Evolutionary conservation across 2,797 vertebrate species (phyloP).

Genomic region (Bufotes viridis): DNA sequence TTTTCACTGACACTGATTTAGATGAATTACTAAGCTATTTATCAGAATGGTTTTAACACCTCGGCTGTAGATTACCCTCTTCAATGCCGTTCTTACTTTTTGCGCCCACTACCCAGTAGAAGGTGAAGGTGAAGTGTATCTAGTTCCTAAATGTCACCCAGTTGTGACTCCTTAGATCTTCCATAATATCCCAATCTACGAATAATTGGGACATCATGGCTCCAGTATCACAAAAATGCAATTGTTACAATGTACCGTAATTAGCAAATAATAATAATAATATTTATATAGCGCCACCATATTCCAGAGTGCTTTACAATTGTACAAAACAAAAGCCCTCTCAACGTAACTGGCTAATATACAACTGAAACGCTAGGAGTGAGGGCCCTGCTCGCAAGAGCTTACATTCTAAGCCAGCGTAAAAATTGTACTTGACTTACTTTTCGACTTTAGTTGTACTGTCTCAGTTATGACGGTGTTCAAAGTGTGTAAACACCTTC

Average conservation of each 20-base stretch:
- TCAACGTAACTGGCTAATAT: no score
- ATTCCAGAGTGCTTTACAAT: no score
- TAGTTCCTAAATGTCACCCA: conserved; percentile 16
- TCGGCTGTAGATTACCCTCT: conserved; percentile 72
- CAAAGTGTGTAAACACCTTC: neutral
- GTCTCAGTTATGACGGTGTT: neutral
- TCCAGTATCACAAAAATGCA: conserved; percentile 65
- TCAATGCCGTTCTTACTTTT: conserved; percentile 70
- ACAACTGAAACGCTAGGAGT: no score
- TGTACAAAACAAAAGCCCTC: no score
- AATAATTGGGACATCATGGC: conserved; percentile 71
- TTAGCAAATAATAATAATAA: neutral
- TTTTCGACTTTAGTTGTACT: neutral
- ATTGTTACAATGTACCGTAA: neutral
- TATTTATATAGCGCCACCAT: no score
- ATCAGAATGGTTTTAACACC: conserved; percentile 81
- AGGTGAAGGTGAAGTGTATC: conserved; percentile 68
- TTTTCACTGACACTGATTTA: conserved; percentile 80
- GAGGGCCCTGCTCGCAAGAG: no score
- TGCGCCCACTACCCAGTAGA: conserved; percentile 71
- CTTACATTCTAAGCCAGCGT: no score
- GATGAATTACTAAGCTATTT: conserved; percentile 82
- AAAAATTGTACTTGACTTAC: neutral
- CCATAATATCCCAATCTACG: conserved; percentile 64
- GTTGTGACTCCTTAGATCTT: conserved; percentile 40